Conservation (phyloP, 1,140 invertebrate species). For the Pogonus chalceus region DNA sequence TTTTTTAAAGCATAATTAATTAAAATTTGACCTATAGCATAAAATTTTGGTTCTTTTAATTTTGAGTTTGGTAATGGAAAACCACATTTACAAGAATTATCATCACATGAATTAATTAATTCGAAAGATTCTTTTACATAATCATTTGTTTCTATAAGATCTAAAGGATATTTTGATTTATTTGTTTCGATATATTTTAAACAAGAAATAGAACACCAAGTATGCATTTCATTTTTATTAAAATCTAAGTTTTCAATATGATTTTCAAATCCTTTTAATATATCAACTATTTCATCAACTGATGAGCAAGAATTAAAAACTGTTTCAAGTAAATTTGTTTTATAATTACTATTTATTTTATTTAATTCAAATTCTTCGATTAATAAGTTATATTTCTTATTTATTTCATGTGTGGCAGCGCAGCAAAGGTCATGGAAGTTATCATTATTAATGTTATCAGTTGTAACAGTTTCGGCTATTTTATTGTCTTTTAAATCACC, state of each 20-base stretch:
- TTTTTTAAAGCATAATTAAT: conserved; percentile 13
- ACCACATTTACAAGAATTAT: conserved; percentile 23
- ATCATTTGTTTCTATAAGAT: conserved; percentile 14
- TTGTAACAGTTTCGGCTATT: background rate
- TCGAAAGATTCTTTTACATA: conserved; percentile 22
- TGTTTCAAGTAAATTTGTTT: conserved; percentile 14
- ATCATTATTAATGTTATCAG: conserved; percentile 1
- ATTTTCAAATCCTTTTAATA: conserved; percentile 17
- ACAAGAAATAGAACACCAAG: conserved; percentile 26
- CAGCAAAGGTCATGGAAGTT: conserved; percentile 4
- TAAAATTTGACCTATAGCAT: conserved; percentile 14
- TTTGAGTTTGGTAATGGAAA: conserved; percentile 28
- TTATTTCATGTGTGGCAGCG: background rate
- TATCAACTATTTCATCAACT: conserved; percentile 9
- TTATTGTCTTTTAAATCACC: background rate
- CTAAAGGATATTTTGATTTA: conserved; percentile 13
- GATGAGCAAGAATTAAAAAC: background rate
- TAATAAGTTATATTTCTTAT: conserved; percentile 4
- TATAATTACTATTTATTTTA: conserved; percentile 10
- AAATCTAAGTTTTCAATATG: conserved; percentile 15
- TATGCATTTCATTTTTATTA: conserved; percentile 16
- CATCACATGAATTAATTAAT: conserved; percentile 14
- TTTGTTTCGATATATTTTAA: conserved; percentile 20
- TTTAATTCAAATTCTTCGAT: conserved; percentile 7
- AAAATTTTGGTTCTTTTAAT: conserved; percentile 18